Evolutionary conservation across 2,888 invertebrate species (phyloP), one percentile per base, ranked within the genome.

Genomic region (Dermolepida albohirtum): DNA sequence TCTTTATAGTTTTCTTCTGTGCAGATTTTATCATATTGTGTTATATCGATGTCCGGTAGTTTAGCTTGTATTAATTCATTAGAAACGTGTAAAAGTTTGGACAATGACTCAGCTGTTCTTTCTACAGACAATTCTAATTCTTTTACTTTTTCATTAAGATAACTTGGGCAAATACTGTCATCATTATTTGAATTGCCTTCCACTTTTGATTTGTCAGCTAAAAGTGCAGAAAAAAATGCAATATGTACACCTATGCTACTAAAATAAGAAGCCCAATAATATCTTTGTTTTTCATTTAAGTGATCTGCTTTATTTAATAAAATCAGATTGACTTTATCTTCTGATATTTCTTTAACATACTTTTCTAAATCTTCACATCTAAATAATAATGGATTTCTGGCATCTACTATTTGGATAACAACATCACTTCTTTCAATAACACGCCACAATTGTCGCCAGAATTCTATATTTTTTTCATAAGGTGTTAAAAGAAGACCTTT

Each of bases 361-460:
- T 84, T 84, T 76, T 97, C 97, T 64, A 99, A 85, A 84, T 99
- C 99, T 77, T 91, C 89, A 84, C 96, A 97, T 64, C 96, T 90
- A 64, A 83, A 85, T 6, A 99, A 84, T 52, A 98, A 84, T 0
- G 99, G 99, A 86, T 98, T 97, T 73, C 99, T 87, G 0, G 96
- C 97, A 87, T 99, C 99, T 11, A 98, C 92, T 71, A 99, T 95
- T 82, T 99, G 94, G 11, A 96, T 89, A 12, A 98, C 87, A 0
- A 98, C 89, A 84, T 98, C 96, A 79, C 97, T 95, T 75, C 94
- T 89, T 82, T 99, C 99, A n/a, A 99, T 89, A 0, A 99, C 98
- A 75, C 98, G 88, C 99, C 99, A 99, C 39, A 99, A 82, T 81
- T 99, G 99, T 54, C 97, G 89, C 99, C 99, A 99, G 76, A 99